phyloP scores from a whole-genome alignment of 2,113 vertebrate species.

The Myodes glareolus region DNA sequence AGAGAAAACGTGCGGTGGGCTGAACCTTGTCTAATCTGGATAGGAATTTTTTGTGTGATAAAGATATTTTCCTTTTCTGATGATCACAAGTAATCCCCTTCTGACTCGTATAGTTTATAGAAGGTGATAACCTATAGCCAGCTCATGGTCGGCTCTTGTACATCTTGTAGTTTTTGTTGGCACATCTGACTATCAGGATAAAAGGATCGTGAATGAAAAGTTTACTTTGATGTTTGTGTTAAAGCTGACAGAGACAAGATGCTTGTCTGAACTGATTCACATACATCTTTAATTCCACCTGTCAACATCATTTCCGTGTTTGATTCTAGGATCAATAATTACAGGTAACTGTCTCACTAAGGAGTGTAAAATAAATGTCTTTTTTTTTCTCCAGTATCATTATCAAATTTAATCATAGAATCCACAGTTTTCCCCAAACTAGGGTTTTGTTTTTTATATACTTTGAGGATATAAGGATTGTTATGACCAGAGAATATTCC shows the following conservation, averaged over 20 bases:
- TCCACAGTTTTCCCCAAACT: background rate
- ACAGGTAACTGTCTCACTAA: slow-evolving; percentile 6
- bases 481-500: background rate
- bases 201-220: slow-evolving; percentile 9
- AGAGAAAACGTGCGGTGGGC: background rate
- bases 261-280: background rate
- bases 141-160: background rate
- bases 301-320: background rate
- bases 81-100: background rate
- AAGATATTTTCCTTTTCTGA: background rate
- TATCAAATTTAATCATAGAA: slow-evolving; percentile 13
- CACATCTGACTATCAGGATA: background rate
- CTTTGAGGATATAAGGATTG: background rate
- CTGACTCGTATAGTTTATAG: slow-evolving; percentile 14
- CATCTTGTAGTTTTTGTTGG: slow-evolving; percentile 29
- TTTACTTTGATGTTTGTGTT: background rate
- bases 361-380: background rate
- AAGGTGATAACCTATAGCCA: background rate
- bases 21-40: background rate
- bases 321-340: slow-evolving; percentile 42
- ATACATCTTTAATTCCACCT: background rate
- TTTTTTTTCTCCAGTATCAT: background rate
- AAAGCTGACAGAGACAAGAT: slow-evolving; percentile 21
- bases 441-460: background rate
- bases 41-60: background rate